These are phyloP conservation scores for Trematomus loennbergii DNA, from an alignment of 2,113 vertebrate genomes.

Conservation along the genomic window DNA sequence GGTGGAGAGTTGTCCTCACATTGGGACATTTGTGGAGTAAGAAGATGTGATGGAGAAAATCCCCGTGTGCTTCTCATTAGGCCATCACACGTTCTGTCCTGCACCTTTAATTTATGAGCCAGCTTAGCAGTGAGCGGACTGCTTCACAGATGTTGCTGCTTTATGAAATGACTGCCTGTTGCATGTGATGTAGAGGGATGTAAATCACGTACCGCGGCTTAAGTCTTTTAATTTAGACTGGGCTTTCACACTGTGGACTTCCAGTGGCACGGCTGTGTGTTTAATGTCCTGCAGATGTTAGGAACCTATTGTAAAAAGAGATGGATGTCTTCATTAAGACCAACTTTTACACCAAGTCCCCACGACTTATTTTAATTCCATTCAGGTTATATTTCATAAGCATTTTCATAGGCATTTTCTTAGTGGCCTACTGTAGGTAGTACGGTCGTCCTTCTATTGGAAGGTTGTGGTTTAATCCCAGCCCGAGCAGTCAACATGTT, in stretches of 20 bases:
- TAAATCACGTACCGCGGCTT: conserved; percentile 54
- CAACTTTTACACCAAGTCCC: background rate
- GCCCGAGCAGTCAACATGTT: too few species aligned
- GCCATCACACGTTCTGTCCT: conserved; percentile 46
- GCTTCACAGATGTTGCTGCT: conserved; percentile 71
- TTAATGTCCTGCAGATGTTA: conserved; percentile 63
- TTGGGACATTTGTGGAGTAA: conserved; percentile 39
- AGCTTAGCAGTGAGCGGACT: conserved; percentile 31
- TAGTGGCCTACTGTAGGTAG: too few species aligned
- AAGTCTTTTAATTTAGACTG: conserved; percentile 47
- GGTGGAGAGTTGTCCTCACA: conserved; percentile 49
- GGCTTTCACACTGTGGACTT: conserved; percentile 23
- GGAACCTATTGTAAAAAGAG: conserved; percentile 41
- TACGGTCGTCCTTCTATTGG: too few species aligned
- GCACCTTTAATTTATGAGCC: conserved; percentile 64
- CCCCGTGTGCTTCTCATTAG: conserved; percentile 71
- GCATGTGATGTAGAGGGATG: conserved; percentile 44
- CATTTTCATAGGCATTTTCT: too few species aligned
- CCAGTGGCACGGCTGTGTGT: conserved; percentile 1
- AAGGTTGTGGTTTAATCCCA: too few species aligned
- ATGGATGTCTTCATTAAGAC: conserved; percentile 13
- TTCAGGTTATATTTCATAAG: background rate
- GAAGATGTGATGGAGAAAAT: conserved; percentile 27
- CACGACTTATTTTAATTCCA: background rate
- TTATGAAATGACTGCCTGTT: conserved; percentile 44